Percentiles rank a stretch among this genome's conserved stretches.
Conservation (phyloP, 2,797 vertebrate genomes). For the Menidia menidia region DNA sequence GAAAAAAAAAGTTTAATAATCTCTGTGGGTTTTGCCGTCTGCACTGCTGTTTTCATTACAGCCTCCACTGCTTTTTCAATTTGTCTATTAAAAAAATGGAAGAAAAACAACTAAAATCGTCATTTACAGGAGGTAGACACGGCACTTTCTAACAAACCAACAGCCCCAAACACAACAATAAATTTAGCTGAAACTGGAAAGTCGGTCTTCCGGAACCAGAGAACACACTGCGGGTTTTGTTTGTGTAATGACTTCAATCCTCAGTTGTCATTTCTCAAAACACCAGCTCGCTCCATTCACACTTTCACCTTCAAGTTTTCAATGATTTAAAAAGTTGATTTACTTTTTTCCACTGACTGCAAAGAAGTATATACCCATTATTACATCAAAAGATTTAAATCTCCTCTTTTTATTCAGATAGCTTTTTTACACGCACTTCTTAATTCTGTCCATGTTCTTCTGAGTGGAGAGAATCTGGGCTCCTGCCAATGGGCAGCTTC, state of each 20-base stretch:
- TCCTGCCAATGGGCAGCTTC: neutral
- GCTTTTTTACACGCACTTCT: too few relatives aligned
- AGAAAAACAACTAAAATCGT: neutral
- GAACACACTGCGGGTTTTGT: neutral
- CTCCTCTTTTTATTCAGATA: too few relatives aligned
- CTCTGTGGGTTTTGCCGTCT: neutral
- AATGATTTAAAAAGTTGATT: too few relatives aligned
- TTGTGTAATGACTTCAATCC: neutral
- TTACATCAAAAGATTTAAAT: too few relatives aligned
- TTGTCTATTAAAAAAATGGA: neutral
- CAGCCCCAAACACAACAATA: slow-evolving; percentile 9
- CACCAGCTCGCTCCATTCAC: too few relatives aligned
- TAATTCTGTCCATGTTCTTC: too few relatives aligned
- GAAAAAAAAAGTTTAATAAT: neutral
- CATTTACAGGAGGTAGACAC: neutral
- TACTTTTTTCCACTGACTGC: too few relatives aligned
- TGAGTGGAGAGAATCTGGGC: neutral
- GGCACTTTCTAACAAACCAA: slow-evolving; percentile 5
- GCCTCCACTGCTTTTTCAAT: slow-evolving; percentile 2
- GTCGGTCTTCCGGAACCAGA: neutral
- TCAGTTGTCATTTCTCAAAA: neutral
- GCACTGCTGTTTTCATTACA: neutral
- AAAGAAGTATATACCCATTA: too few relatives aligned
- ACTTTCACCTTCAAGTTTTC: too few relatives aligned
- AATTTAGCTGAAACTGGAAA: neutral